Evolutionary conservation across 2,113 vertebrate species (phyloP), one percentile per base, ranked within the genome.

Genomic region (Calonectris borealis): DNA sequence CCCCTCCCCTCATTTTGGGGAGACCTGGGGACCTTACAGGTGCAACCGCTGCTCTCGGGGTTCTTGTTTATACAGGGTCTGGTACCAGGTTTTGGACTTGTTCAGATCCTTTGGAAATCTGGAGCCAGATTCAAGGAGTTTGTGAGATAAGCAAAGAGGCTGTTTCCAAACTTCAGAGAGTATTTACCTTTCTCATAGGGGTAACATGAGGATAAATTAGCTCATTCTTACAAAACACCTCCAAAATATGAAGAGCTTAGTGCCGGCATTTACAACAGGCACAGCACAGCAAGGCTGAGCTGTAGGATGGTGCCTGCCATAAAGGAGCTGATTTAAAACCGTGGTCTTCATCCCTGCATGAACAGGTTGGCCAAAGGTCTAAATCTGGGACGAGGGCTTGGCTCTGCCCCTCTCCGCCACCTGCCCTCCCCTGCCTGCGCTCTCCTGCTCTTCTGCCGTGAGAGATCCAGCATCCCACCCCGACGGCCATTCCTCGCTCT

Each of bases 141-240:
- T 64, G 57, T 27, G 55, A 96, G 89, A 95, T 90, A 95, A 96
- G 84, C n/a, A 61, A 88, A 94, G 89, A 94, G 46, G n/a, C 42
- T 85, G 29, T 84, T 94, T 86, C 86, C 55, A 94, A 55, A 88
- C 49, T 90, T 80, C 51, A 94, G 70, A 81, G 20, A 49, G n/a
- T 88, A 91, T 95, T 94, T 95, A 93, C 89, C 66, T 88, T 95
- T 86, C 68, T 94, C 42, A 51, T 4, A 84, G 25, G 46, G 51
- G 83, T 82, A 78, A 95, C 61, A 49, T 6, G 38, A 89, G 86
- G 81, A 76, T 68, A 93, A 79, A 78, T 34, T 4, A 81, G 46
- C 69, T 52, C 13, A 72, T 83, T 82, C 44, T 81, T 79, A 76
- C 32, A 38, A 66, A 97, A 76, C 38, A 78, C 66, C 42, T 91